Base-by-base conservation (phyloP, 1,140 invertebrate genomes). In the Zaprionus kolodkinae region DNA sequence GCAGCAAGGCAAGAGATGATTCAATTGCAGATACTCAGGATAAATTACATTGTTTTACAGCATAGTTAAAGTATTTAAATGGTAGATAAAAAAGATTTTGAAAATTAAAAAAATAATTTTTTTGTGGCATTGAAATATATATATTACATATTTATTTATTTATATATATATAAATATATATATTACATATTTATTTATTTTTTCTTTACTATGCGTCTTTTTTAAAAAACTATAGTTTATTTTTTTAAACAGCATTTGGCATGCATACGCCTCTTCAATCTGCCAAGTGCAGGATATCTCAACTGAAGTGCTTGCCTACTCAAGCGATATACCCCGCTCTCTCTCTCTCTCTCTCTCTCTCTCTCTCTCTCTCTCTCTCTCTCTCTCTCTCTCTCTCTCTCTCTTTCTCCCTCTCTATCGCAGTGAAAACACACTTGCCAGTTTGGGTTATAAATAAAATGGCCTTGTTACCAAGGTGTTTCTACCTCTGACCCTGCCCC, bases 391-490 rank as follows among this genome's bases (percentile, higher is more conserved):
- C n/a, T n/a, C n/a, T n/a, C n/a, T 12, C 5, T 40, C 38, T 13
- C 40, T 43, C 40, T n/a, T 43, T 15, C 13, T 6, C 13, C 30
- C 10, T 30, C 27, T 15, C n/a, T 2, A 1, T 27, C 27, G 6
- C 27, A 30, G 27, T 15, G 40, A n/a, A 70, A 63, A 65, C 64
- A 79, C 55, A 57, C 55, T 67, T 57, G 63, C 40, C 57, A 30
- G 43, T 55, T 64, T 52, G 54, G 64, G 61, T 72, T 86, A 81
- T 86, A 85, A 85, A 86, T 81, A 86, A 78, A 85, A 59, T 79
- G 78, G 82, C 60, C 64, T 74, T 86, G 74, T 61, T 79, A 55
- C 54, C 70, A 61, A 67, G 55, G 70, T 78, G 78, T 80, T n/a
- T 35, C 15, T 35, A 1, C 1, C 15, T 40, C 38, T 45, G 30